Evolutionary conservation across 2,797 vertebrate species (phyloP), one percentile per base, ranked within the genome.

Genomic region (Esox lucius): DNA sequence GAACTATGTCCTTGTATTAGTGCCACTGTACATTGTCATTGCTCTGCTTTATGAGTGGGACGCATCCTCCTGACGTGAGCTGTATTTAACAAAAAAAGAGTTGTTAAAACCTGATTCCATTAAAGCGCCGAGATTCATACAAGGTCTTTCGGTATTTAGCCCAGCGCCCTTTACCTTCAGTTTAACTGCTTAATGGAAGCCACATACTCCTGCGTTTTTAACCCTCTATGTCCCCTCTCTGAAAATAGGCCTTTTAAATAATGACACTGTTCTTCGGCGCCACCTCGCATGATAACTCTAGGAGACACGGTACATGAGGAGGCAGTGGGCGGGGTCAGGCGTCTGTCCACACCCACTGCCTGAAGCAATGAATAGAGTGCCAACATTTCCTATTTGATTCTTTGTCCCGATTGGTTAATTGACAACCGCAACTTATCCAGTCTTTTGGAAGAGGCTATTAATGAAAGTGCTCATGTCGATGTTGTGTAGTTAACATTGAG

Each of bases 1-100:
- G 97, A 98, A 98, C 97, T 98, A 98, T 98, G 97, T 98, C 96
- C 96, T 97, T 99, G 97, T 97, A 96, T 98, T 98, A 97, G 96
- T 95, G 95, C 95, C 96, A 97, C 97, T 97, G 97, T 97, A 97
- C 96, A 94, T 97, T 96, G 96, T 98, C 97, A 96, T 96, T 95
- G 95, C 91, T 92, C 95, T 96, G 95, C 96, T 99, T 98, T 99
- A 99, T 95, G 97, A 95, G 94, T 93, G 92, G 94, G 95, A 96
- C 94, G 93, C 95, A 95, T 98, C 95, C 95, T 95, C 93, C 95
- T 97, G 97, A 97, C 96, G 97, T 85, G 86, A 95, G 96, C 96
- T 98, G 95, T 96, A 97, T 98, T 99, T 97, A 98, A 98, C 94
- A 89, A 95, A 96, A 46, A 96, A 96, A 96, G 94, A 97, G 95